Percentiles rank a stretch among this genome's conserved stretches.
phyloP scores from a whole-genome alignment of 2,797 vertebrate species.

The Pseudochromis fuscus region DNA sequence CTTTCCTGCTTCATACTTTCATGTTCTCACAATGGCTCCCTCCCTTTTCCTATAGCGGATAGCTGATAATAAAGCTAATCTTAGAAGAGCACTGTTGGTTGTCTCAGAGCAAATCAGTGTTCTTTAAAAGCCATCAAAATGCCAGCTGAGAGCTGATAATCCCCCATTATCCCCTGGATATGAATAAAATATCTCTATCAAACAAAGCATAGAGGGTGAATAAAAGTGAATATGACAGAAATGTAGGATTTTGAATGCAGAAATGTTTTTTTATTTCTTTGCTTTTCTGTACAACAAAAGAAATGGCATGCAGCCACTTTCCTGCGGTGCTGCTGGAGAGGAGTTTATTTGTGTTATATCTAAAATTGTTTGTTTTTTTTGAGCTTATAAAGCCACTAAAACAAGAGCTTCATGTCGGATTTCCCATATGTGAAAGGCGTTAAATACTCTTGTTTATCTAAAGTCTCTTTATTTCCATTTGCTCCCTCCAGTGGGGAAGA shows the following conservation, averaged over 20 bases:
- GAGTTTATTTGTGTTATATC: constrained; percentile 50
- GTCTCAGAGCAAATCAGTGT: constrained; percentile 44
- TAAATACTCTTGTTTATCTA: constrained; percentile 49
- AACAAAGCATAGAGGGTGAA: constrained; percentile 47
- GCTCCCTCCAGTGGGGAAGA: constrained; percentile 20
- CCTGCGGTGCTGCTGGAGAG: constrained; percentile 32
- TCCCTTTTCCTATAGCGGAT: neutral
- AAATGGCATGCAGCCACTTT: constrained; percentile 58
- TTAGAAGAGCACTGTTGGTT: constrained; percentile 37
- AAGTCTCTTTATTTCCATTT: constrained; percentile 45
- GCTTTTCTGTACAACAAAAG: constrained; percentile 46
- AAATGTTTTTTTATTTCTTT: constrained; percentile 5
- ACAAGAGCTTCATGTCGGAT: constrained; percentile 45
- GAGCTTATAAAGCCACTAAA: constrained; percentile 37
- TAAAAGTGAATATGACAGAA: constrained; percentile 46
- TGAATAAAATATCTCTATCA: constrained; percentile 59
- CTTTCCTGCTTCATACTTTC: neutral
- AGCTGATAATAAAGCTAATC: constrained; percentile 25
- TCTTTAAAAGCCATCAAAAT: constrained; percentile 66
- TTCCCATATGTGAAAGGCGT: constrained; percentile 39
- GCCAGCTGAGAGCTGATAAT: constrained; percentile 61
- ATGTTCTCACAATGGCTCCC: constrained; percentile 16
- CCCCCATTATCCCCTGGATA: constrained; percentile 60
- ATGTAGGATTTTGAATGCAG: constrained; percentile 37
- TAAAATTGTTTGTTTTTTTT: constrained; percentile 22